A percentile compares a stretch with the other conserved stretches of the same genome.
Conservation (phyloP, 2,888 invertebrate genomes). For the Magallana nippona region DNA sequence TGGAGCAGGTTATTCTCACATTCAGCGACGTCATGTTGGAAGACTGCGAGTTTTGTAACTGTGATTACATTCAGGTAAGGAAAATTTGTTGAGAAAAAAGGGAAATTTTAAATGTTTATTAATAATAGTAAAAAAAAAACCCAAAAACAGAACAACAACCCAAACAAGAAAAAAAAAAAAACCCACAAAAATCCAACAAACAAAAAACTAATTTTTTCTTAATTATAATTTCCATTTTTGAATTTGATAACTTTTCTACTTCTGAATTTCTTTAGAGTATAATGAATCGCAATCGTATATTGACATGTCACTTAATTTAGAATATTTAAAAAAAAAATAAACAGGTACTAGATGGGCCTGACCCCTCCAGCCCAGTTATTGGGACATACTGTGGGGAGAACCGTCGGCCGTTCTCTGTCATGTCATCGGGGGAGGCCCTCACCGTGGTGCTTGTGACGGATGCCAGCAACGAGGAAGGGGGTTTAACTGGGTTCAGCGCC, state of each 20-base stretch:
- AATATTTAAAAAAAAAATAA: too few species aligned
- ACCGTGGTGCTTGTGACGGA: not conserved
- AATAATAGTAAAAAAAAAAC: too few species aligned
- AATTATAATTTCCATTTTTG: too few species aligned
- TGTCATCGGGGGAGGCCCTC: not conserved
- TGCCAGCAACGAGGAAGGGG: not conserved
- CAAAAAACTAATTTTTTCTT: too few species aligned
- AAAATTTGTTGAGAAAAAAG: not conserved
- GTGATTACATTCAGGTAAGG: constrained; percentile 10
- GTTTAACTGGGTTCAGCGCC: not conserved
- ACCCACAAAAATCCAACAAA: too few species aligned
- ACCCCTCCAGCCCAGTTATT: not conserved
- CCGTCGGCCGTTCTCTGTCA: not conserved
- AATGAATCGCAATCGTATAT: too few species aligned
- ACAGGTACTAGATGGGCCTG: constrained; percentile 9
- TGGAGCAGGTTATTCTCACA: not conserved
- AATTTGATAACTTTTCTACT: not conserved
- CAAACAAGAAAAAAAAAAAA: too few species aligned
- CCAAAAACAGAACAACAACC: too few species aligned
- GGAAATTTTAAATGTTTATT: too few species aligned
- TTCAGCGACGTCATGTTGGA: not conserved
- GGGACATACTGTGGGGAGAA: constrained; percentile 24
- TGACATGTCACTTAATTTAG: too few species aligned
- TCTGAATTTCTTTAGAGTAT: too few species aligned
- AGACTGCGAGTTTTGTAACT: not conserved